Percentiles rank a stretch among this genome's conserved stretches.
Evolutionary conservation across 2,888 invertebrate genomes (phyloP).

Genomic region (Spodoptera exigua): DNA sequence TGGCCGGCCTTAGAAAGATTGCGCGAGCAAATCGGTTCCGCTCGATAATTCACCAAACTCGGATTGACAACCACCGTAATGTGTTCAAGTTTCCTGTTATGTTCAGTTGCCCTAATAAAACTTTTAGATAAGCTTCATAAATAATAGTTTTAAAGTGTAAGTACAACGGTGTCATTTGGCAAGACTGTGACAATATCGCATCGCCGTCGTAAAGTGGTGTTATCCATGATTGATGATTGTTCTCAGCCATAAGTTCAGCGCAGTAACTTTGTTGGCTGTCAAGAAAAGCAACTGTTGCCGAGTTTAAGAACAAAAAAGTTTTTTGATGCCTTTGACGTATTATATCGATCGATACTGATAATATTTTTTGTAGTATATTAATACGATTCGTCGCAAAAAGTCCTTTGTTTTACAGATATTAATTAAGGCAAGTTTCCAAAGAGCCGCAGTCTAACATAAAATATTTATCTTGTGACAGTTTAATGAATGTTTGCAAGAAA

Average conservation of each 20-base stretch:
- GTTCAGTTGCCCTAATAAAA: slow-evolving; percentile 17
- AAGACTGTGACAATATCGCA: slow-evolving; percentile 42
- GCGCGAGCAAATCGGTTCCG: slow-evolving; percentile 36
- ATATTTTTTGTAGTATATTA: neutral
- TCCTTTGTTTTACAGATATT: slow-evolving; percentile 1
- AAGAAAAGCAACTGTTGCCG: slow-evolving; percentile 22
- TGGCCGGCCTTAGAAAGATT: slow-evolving; percentile 28
- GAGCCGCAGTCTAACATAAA: neutral
- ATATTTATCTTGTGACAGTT: slow-evolving; percentile 4
- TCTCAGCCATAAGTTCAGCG: slow-evolving; percentile 9
- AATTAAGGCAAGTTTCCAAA: slow-evolving; percentile 1
- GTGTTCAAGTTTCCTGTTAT: slow-evolving; percentile 16
- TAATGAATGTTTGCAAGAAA: slow-evolving; percentile 1
- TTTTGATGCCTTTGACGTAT: neutral
- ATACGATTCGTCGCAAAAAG: too few species aligned
- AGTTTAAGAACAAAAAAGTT: slow-evolving; percentile 8
- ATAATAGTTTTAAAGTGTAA: slow-evolving; percentile 47
- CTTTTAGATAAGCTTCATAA: slow-evolving; percentile 24
- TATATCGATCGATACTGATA: neutral
- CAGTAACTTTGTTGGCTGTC: slow-evolving; percentile 16
- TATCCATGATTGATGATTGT: slow-evolving; percentile 54
- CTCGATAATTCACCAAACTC: slow-evolving; percentile 34
- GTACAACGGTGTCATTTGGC: slow-evolving; percentile 35
- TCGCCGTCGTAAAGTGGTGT: slow-evolving; percentile 41
- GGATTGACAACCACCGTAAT: slow-evolving; percentile 32